Percentiles rank a stretch among this genome's conserved stretches.
phyloP scores from a whole-genome alignment of 2,888 invertebrate species.

The Cosmopolites sordidus region DNA sequence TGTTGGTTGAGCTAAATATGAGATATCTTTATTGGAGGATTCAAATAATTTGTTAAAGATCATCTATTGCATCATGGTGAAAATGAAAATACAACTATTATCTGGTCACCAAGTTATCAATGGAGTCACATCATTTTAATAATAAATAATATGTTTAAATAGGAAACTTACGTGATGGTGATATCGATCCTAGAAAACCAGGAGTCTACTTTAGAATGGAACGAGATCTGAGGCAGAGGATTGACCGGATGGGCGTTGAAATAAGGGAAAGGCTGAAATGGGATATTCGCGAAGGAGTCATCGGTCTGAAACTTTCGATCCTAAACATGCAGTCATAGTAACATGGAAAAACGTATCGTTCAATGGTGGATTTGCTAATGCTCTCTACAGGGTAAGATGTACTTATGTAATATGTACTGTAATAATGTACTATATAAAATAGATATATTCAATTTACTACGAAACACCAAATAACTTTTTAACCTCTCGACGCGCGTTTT shows the following conservation, averaged over 20 bases:
- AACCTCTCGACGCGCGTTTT: no score
- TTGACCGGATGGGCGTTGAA: slow-evolving; percentile 80
- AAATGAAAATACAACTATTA: no score
- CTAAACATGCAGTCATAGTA: slow-evolving; percentile 83
- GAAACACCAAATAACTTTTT: no score
- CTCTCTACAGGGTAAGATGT: slow-evolving; percentile 31
- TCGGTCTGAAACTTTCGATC: slow-evolving; percentile 86
- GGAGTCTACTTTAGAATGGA: slow-evolving; percentile 79
- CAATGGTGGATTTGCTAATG: slow-evolving; percentile 68
- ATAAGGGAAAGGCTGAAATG: slow-evolving; percentile 79
- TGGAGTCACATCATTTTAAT: not conserved
- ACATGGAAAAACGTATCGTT: slow-evolving; percentile 98
- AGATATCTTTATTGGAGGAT: no score
- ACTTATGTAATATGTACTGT: not conserved
- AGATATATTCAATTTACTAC: no score
- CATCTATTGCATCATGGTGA: no score
- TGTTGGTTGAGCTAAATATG: no score
- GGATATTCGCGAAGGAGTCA: slow-evolving; percentile 86
- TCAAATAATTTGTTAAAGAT: no score
- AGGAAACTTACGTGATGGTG: slow-evolving; percentile 59
- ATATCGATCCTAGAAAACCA: slow-evolving; percentile 70
- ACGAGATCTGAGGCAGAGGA: slow-evolving; percentile 66
- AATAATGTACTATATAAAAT: not conserved
- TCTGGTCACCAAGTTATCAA: no score
- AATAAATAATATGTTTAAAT: not conserved